Percentiles rank a stretch among this genome's conserved stretches.
Evolutionary conservation across 2,888 invertebrate genomes (phyloP).

Genomic region (Cheilosia vulpina): DNA sequence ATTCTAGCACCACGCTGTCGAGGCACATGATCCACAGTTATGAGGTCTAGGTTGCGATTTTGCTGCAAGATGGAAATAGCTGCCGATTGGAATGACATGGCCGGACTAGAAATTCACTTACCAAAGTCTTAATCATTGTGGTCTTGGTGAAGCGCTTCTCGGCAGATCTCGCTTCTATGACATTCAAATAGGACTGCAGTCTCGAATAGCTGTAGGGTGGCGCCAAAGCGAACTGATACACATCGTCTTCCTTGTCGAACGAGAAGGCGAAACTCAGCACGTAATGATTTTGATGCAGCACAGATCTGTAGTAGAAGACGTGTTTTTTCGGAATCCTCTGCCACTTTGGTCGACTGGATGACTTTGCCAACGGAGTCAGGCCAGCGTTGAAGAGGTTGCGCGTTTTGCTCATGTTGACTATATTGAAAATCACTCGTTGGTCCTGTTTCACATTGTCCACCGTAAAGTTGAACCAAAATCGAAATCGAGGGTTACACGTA

Average conservation of each 20-base stretch:
- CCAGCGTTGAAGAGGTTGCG: constrained; percentile 94
- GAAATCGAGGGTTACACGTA: constrained; percentile 95
- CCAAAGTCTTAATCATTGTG: constrained; percentile 87
- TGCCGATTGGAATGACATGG: background rate
- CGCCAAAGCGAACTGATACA: constrained; percentile 96
- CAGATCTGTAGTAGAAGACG: constrained; percentile 96
- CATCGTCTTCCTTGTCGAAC: constrained; percentile 97
- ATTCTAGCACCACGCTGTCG: constrained; percentile 84
- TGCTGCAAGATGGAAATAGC: constrained; percentile 86
- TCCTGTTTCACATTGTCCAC: constrained; percentile 97
- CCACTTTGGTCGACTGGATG: constrained; percentile 96
- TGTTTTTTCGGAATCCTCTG: constrained; percentile 91
- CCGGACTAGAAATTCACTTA: constrained; percentile 80
- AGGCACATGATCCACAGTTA: constrained; percentile 89
- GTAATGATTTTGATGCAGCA: constrained; percentile 94
- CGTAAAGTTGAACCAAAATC: constrained; percentile 99
- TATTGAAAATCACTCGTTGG: constrained; percentile 97
- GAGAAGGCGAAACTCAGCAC: constrained; percentile 96
- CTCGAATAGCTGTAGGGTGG: constrained; percentile 98
- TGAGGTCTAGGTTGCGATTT: constrained; percentile 94
- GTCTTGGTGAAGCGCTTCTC: constrained; percentile 88
- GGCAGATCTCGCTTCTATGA: constrained; percentile 86
- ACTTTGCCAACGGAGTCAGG: constrained; percentile 97
- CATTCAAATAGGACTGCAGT: constrained; percentile 92
- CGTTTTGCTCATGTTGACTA: constrained; percentile 97